These are phyloP conservation scores for Polypterus bichir DNA, from an alignment of 2,113 vertebrate genomes.

Conservation along the genomic window DNA sequence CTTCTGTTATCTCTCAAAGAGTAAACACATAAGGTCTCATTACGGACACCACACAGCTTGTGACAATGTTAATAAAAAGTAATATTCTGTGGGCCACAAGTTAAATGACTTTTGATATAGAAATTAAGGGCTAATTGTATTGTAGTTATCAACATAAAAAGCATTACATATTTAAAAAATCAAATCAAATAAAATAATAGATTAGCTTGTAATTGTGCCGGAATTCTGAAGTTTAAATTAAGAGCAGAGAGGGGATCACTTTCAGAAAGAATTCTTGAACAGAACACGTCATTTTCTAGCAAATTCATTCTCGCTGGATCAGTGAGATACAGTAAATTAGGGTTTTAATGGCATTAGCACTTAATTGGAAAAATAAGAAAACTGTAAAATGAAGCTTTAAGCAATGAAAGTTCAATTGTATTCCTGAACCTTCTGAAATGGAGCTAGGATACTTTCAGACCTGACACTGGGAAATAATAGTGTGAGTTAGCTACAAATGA, in stretches of 20 bases:
- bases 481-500: neutral
- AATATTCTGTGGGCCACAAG: neutral
- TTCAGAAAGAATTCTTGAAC: neutral
- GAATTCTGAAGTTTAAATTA: neutral
- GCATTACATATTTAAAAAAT: neutral
- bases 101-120: neutral
- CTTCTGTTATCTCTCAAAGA: too few species aligned
- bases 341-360: conserved; percentile 5
- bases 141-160: neutral
- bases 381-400: neutral
- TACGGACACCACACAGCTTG: too few species aligned
- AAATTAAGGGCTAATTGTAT: neutral
- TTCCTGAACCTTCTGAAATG: neutral
- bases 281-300: neutral
- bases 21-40: too few species aligned
- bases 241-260: neutral
- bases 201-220: neutral
- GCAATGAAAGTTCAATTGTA: neutral
- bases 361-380: conserved; percentile 12
- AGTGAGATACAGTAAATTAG: conserved; percentile 4
- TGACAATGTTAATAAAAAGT: too few species aligned
- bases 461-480: neutral
- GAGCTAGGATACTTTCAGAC: neutral
- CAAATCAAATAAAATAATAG: too few species aligned
- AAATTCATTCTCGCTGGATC: conserved; percentile 6